Conservation (phyloP, 64 coral and sea anemone genomes). For the Dendrophyllia cribrosa region DNA sequence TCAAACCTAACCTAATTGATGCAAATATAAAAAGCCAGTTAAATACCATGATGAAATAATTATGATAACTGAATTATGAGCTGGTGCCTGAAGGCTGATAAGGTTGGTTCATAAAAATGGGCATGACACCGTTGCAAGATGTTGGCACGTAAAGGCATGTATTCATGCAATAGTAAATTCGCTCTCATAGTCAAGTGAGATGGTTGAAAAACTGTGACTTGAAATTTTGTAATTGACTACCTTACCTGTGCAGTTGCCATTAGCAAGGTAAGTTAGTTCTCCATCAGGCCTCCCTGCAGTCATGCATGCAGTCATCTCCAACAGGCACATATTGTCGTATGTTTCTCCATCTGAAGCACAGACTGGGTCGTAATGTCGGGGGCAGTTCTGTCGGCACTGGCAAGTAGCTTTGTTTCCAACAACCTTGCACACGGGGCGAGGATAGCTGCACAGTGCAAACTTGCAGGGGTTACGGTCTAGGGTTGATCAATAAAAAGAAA, state of each 20-base stretch:
- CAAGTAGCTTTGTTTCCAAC: constrained; percentile 39
- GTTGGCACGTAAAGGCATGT: no score
- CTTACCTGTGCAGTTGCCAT: constrained; percentile 46
- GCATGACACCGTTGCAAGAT: no score
- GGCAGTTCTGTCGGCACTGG: constrained; percentile 43
- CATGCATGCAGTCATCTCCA: constrained; percentile 23
- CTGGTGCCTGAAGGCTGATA: no score
- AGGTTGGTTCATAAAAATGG: no score
- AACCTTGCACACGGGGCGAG: constrained; percentile 19
- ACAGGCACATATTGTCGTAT: constrained; percentile 38
- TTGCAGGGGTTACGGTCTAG: constrained; percentile 30
- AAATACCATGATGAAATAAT: no score
- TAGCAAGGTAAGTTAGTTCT: constrained; percentile 19
- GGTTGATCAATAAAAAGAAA: neutral
- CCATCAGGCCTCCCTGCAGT: neutral
- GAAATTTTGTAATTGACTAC: no score
- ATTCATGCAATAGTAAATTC: no score
- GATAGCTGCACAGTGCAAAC: constrained; percentile 30
- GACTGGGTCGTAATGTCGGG: constrained; percentile 10
- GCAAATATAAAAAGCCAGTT: no score
- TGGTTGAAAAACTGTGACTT: no score
- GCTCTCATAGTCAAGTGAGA: no score
- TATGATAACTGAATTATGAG: no score
- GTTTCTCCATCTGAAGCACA: constrained; percentile 67
- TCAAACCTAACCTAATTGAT: no score